Evolutionary conservation across 2,113 vertebrate species (phyloP).

Genomic region (Turnix velox): DNA sequence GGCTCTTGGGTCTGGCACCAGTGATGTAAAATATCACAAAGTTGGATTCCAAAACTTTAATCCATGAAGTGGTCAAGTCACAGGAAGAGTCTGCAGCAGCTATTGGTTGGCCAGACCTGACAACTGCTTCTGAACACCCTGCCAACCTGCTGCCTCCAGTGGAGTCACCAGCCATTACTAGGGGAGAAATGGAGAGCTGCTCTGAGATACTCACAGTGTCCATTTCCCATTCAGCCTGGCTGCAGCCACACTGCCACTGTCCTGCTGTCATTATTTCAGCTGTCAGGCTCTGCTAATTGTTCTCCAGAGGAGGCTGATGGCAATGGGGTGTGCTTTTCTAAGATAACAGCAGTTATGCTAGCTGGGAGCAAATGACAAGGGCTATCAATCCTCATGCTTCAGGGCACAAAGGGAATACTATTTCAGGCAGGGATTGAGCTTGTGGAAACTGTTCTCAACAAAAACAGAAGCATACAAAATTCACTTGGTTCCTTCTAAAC

Average conservation of each 20-base stretch:
- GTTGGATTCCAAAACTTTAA: background rate
- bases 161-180: background rate
- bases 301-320: background rate
- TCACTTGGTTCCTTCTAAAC: background rate
- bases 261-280: background rate
- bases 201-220: background rate
- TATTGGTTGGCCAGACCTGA: background rate
- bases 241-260: background rate
- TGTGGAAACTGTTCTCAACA: background rate
- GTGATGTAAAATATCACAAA: background rate
- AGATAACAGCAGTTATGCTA: slow-evolving; percentile 1
- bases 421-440: background rate
- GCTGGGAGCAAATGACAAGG: background rate
- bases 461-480: background rate
- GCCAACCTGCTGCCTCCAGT: background rate
- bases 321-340: slow-evolving; percentile 12
- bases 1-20: background rate
- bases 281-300: background rate
- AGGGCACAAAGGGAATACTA: background rate
- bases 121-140: background rate
- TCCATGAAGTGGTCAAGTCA: background rate
- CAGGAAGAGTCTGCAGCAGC: background rate
- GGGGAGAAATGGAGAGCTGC: background rate
- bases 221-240: fast-evolving
- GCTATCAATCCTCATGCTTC: slow-evolving; percentile 26